A percentile compares a stretch with the other conserved stretches of the same genome.
Conservation (phyloP, 2,888 invertebrate species). For the Spicauda simplicius region DNA sequence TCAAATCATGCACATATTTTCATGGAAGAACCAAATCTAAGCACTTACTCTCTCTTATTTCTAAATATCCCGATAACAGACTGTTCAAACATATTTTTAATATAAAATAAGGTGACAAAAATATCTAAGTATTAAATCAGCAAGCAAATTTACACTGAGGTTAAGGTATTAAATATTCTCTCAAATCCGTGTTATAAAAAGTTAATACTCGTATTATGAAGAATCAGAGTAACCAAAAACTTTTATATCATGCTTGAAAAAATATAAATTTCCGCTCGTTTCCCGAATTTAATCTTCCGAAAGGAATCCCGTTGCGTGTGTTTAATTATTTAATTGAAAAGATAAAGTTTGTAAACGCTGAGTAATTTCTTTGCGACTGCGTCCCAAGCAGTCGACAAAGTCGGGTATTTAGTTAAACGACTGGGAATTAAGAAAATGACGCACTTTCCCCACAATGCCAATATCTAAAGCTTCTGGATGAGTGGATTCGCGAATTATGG, state of each 20-base stretch:
- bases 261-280: not conserved
- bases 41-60: no score
- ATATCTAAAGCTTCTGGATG: conserved; percentile 1
- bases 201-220: no score
- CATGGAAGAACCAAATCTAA: no score
- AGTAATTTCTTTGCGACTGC: not conserved
- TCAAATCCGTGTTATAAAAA: no score
- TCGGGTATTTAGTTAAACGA: not conserved
- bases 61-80: no score
- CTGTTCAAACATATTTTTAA: no score
- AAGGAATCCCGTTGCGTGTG: conserved; percentile 2
- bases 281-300: not conserved
- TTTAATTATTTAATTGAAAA: conserved; percentile 3
- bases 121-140: no score
- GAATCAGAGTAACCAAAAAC: no score
- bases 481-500: not conserved
- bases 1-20: no score
- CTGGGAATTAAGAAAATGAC: conserved; percentile 1
- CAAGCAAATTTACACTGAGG: no score
- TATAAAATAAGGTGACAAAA: no score
- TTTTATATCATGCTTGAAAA: not conserved
- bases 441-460: not conserved
- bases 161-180: no score
- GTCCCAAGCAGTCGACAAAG: not conserved
- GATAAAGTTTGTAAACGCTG: conserved; percentile 1